Base-by-base conservation (phyloP, 1,140 invertebrate species). In the Lasaia peninsularis region DNA sequence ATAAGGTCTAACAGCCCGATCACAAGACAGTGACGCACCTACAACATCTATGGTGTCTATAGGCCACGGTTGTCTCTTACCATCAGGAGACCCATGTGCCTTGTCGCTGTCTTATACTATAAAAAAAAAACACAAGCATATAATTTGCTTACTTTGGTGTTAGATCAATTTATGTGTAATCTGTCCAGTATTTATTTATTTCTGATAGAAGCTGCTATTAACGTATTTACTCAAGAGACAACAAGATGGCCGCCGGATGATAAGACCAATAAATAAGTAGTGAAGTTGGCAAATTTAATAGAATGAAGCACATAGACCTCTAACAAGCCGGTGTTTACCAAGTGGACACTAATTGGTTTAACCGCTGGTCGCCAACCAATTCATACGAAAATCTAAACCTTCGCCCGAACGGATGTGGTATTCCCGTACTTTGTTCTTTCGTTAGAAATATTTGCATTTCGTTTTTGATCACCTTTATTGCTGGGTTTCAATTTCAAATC, bases 301-400 rank as follows among this genome's bases (percentile, higher is more conserved):
- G 75, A 86, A 84, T 82, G 81, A 85, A 86, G 81, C 80, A 88
- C 80, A 88, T 81, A 86, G 78, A 80, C 83, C 78, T 71, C 79
- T 88, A 88, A 88, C 83, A 81, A 88, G 83, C 75, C 83, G 78
- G 75, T 88, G 83, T 88, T 88, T 88, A 84, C 83, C 78, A 85
- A 86, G 85, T 86, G 83, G 81, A 85, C 83, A 82, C 76, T 88
- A 88, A 88, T 86, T 88, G 85, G 81, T 81, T 88, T 86, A 88
- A 80, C 85, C 80, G 74, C 75, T 78, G 80, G 81, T 84, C 84
- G 80, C 67, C 75, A 58, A 67, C 69, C 71, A 67, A 67, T 64
- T 50, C 57, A 77, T 71, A 69, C 61, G 60, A 69, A 66, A 62
- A 63, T 37, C 52, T 59, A 56, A 60, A 48, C 44, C 54, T 60